phyloP scores from a whole-genome alignment of 1,140 invertebrate genomes.

The Atopsyche davidsoni region DNA sequence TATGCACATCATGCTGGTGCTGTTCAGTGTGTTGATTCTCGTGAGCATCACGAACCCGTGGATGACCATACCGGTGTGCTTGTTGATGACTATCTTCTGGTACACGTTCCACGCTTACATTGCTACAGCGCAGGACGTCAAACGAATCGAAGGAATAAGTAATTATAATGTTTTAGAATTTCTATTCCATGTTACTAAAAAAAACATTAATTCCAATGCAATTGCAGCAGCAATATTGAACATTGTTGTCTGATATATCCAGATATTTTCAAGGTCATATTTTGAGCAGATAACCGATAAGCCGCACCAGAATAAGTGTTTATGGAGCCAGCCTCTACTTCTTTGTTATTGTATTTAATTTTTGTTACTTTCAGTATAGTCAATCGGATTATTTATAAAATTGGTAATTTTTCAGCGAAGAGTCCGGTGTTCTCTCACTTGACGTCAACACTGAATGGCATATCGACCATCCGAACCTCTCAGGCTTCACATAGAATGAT shows the following conservation, averaged over 20 bases:
- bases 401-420: constrained; percentile 32
- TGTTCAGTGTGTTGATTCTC: constrained; percentile 55
- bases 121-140: constrained; percentile 64
- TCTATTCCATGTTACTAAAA: background rate
- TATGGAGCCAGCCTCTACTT: background rate
- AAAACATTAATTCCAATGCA: background rate
- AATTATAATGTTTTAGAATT: constrained; percentile 3
- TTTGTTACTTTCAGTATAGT: background rate
- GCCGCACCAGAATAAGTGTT: too few relatives aligned
- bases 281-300: background rate
- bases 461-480: constrained; percentile 68
- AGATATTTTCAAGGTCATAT: background rate
- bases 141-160: constrained; percentile 57
- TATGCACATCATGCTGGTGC: constrained; percentile 37
- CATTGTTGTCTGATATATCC: background rate
- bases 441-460: constrained; percentile 62
- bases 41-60: constrained; percentile 64
- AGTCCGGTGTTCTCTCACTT: constrained; percentile 75
- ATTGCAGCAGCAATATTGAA: background rate
- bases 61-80: constrained; percentile 56
- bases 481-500: constrained; percentile 55
- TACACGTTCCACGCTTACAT: constrained; percentile 64
- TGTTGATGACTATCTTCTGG: constrained; percentile 59
- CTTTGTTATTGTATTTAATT: background rate
- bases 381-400: background rate